Conservation (phyloP, 30 jellyfish, hydroid and myxozoan species). For the Hydractinia echinata region DNA sequence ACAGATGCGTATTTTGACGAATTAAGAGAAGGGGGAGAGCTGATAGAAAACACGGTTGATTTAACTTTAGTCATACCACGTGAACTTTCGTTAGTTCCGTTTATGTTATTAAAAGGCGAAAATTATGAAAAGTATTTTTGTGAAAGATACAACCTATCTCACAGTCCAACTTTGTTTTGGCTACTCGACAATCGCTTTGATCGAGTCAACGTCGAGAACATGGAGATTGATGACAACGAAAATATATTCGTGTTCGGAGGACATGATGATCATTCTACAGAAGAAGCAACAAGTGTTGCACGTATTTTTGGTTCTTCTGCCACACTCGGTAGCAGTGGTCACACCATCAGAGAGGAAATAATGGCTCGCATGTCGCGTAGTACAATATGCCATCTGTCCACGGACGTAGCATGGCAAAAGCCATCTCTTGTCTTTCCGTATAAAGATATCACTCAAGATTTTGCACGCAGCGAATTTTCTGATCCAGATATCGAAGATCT, state of each 20-base stretch:
- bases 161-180: conserved; percentile 33
- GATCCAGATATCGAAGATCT: conserved; percentile 65
- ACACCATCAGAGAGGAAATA: conserved; percentile 33
- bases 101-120: conserved; percentile 57
- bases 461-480: conserved; percentile 44
- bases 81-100: conserved; percentile 81
- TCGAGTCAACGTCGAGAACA: not conserved
- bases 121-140: conserved; percentile 29
- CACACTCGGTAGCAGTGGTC: conserved; percentile 39
- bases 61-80: conserved; percentile 68
- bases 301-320: conserved; percentile 29
- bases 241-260: conserved; percentile 36
- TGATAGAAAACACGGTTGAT: conserved; percentile 1
- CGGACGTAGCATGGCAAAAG: conserved; percentile 73
- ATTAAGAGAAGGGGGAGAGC: conserved; percentile 3
- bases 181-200: conserved; percentile 6
- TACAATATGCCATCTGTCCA: conserved; percentile 66
- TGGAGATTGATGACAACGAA: conserved; percentile 5
- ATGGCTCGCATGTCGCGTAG: conserved; percentile 51
- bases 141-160: conserved; percentile 45
- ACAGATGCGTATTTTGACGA: conserved; percentile 47
- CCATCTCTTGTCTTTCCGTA: conserved; percentile 65
- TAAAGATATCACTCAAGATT: conserved; percentile 53
- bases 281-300: conserved; percentile 27
- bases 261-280: not conserved